Conservation (phyloP, 2,888 invertebrate genomes). For the Pristionchus entomophagus region DNA sequence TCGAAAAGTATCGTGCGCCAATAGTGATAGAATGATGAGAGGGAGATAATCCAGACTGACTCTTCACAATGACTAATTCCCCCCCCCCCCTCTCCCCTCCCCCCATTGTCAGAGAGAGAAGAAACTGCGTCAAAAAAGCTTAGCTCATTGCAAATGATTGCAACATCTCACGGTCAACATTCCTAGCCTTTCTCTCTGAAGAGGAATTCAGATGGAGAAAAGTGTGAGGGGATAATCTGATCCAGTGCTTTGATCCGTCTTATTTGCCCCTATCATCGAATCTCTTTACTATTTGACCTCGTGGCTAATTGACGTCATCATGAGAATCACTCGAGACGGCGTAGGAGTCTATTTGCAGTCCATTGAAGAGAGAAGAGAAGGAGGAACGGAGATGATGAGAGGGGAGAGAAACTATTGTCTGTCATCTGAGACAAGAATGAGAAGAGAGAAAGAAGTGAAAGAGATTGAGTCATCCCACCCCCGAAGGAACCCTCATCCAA, state of each 20-base stretch:
- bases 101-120: background rate
- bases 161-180: background rate
- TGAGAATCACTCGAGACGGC: constrained; percentile 8
- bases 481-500: background rate
- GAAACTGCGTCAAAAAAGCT: background rate
- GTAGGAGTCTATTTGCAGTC: constrained; percentile 29
- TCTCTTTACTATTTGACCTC: constrained; percentile 2
- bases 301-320: constrained; percentile 38
- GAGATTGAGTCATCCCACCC: background rate
- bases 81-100: too few species aligned
- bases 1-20: background rate
- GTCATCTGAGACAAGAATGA: constrained; percentile 18
- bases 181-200: background rate
- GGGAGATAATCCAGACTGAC: background rate
- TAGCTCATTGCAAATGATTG: background rate
- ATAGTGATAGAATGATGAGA: background rate
- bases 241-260: background rate
- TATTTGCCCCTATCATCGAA: background rate
- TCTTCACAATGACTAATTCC: background rate
- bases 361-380: background rate
- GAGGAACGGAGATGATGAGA: background rate
- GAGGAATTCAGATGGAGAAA: background rate
- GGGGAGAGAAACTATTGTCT: background rate
- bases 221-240: too few species aligned
- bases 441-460: too few species aligned